Conservation (phyloP, 2,888 invertebrate species). For the Philonicus albiceps region DNA sequence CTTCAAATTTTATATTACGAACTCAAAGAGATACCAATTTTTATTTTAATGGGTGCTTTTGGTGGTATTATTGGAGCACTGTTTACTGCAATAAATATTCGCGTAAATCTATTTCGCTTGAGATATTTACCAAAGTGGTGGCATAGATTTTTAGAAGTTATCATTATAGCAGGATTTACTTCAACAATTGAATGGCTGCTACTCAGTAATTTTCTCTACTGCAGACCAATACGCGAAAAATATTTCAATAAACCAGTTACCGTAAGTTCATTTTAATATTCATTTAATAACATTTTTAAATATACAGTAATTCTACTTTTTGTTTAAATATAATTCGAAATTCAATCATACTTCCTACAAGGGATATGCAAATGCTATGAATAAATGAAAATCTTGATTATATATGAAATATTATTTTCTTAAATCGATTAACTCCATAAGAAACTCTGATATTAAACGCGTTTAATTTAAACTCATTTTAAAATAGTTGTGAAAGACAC, state of each 20-base stretch:
- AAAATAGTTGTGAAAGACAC: no score
- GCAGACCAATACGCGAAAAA: conserved; percentile 68
- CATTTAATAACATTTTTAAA: no score
- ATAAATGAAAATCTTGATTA: no score
- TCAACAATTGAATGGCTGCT: conserved; percentile 87
- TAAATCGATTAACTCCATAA: no score
- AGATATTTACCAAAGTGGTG: conserved; percentile 71
- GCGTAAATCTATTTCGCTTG: conserved; percentile 84
- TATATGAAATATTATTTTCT: no score
- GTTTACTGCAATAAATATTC: conserved; percentile 90
- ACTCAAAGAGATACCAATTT: conserved; percentile 86
- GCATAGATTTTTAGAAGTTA: conserved; percentile 85
- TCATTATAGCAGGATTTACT: conserved; percentile 82
- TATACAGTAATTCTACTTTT: no score
- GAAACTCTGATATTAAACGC: no score
- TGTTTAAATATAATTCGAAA: no score
- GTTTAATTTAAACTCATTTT: no score
- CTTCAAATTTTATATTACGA: not conserved
- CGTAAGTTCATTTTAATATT: not conserved
- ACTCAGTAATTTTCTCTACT: conserved; percentile 89
- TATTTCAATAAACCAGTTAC: not conserved
- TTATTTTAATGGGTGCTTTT: conserved; percentile 84
- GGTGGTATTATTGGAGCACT: conserved; percentile 91
- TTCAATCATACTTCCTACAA: no score
- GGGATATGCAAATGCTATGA: no score